Conservation (phyloP, 2,888 invertebrate species). For the Lasiommata megera region DNA sequence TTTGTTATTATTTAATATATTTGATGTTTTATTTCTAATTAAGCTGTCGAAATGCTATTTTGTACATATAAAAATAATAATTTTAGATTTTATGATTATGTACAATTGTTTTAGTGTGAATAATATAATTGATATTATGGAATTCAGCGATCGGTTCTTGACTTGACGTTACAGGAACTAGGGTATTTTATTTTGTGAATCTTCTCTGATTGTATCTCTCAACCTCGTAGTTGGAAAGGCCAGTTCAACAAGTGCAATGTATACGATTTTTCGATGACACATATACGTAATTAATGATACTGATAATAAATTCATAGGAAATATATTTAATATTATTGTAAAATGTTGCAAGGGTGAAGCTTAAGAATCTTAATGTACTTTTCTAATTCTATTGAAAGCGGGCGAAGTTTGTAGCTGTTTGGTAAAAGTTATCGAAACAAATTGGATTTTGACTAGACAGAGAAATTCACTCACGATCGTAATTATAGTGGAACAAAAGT, state of each 20-base stretch:
- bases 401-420: conserved; percentile 53
- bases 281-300: conserved; percentile 76
- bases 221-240: conserved; percentile 67
- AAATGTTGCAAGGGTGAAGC: conserved; percentile 71
- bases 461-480: conserved; percentile 51
- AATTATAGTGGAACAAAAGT: conserved; percentile 71
- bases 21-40: conserved; percentile 80
- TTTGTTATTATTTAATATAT: conserved; percentile 82
- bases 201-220: conserved; percentile 55
- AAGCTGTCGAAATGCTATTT: conserved; percentile 76
- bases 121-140: conserved; percentile 73
- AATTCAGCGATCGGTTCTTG: conserved; percentile 62
- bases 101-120: conserved; percentile 82
- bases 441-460: conserved; percentile 40
- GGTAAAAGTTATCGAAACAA: conserved; percentile 46
- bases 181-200: conserved; percentile 58
- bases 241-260: conserved; percentile 81
- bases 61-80: conserved; percentile 76
- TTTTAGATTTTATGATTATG: conserved; percentile 74
- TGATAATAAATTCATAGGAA: conserved; percentile 75
- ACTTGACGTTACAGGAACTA: conserved; percentile 53
- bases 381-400: conserved; percentile 50
- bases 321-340: conserved; percentile 68
- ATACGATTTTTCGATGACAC: conserved; percentile 80
- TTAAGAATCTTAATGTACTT: conserved; percentile 68